These are phyloP conservation scores for Hyles lineata DNA, from an alignment of 2,888 invertebrate genomes.

Conservation along the genomic window DNA sequence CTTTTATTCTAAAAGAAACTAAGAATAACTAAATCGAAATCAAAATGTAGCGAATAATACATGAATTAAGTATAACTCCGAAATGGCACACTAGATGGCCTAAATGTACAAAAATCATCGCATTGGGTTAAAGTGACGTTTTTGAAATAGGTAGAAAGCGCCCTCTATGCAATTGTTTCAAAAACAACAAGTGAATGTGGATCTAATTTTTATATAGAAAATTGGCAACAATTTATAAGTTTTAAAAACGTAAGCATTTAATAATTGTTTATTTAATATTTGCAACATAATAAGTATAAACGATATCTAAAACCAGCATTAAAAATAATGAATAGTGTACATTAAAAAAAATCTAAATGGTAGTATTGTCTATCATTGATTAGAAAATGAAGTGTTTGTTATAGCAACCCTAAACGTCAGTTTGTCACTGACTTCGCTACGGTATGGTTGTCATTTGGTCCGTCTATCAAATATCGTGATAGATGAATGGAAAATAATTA, in stretches of 20 bases:
- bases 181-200: not conserved
- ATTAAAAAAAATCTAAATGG: not conserved
- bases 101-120: not conserved
- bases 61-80: not conserved
- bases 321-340: not conserved
- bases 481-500: constrained; percentile 81
- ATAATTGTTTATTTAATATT: too few species aligned
- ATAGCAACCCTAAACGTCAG: constrained; percentile 68
- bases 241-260: too few species aligned
- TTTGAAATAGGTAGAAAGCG: not conserved
- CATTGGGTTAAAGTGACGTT: not conserved
- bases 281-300: too few species aligned
- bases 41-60: not conserved
- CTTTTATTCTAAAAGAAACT: not conserved
- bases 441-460: constrained; percentile 82
- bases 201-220: not conserved
- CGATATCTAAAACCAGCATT: not conserved
- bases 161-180: not conserved
- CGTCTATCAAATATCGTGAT: constrained; percentile 76
- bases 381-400: constrained; percentile 3
- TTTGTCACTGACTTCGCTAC: constrained; percentile 82
- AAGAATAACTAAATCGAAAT: not conserved
- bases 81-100: not conserved
- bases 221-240: not conserved
- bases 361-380: not conserved